Conservation (phyloP, 2,888 invertebrate genomes). For the Taenaris catops region DNA sequence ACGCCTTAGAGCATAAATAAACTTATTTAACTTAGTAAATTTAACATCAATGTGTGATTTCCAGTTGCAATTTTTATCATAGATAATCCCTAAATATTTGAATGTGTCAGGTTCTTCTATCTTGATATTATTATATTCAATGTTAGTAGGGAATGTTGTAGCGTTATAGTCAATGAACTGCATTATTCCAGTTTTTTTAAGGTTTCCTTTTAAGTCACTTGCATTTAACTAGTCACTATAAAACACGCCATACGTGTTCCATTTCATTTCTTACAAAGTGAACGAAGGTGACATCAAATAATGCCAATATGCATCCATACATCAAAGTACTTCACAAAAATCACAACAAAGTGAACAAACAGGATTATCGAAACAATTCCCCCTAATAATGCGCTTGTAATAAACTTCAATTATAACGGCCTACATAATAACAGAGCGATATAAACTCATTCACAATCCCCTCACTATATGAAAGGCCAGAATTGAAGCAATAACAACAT, state of each 20-base stretch:
- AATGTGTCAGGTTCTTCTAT: too few relatives aligned
- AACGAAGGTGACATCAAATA: constrained; percentile 5
- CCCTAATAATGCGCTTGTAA: constrained; percentile 15
- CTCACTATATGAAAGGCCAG: constrained; percentile 7
- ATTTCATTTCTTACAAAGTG: too few relatives aligned
- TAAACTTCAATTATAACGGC: constrained; percentile 15
- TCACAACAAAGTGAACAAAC: constrained; percentile 15
- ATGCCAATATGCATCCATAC: constrained; percentile 2
- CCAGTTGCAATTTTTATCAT: neutral
- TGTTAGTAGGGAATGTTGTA: too few relatives aligned
- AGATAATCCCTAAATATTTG: neutral
- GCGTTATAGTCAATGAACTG: too few relatives aligned
- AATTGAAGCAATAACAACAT: constrained; percentile 14
- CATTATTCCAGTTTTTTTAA: too few relatives aligned
- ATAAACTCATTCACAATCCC: constrained; percentile 10
- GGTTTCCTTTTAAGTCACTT: too few relatives aligned
- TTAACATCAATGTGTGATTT: neutral
- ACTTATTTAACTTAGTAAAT: neutral
- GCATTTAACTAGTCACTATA: too few relatives aligned
- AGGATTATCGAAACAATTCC: constrained; percentile 9
- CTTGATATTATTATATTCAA: too few relatives aligned
- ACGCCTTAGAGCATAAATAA: constrained; percentile 1
- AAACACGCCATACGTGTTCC: too few relatives aligned
- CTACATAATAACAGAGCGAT: constrained; percentile 12
- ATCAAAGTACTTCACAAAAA: constrained; percentile 6